phyloP scores from a whole-genome alignment of 2,113 vertebrate genomes.

The Cettia cetti region DNA sequence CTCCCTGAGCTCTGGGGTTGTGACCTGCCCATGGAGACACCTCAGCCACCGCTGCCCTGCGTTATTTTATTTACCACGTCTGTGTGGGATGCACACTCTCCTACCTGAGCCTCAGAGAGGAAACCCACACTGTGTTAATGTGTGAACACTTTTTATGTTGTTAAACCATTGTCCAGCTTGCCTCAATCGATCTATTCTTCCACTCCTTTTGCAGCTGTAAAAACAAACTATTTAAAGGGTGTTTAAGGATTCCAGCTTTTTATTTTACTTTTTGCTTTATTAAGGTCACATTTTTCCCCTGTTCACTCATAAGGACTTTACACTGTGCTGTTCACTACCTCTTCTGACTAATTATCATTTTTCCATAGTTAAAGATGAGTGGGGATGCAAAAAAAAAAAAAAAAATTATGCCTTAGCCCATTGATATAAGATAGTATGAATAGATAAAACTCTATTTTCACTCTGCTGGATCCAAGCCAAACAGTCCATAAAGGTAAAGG shows the following conservation, averaged over 20 bases:
- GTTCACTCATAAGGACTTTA: neutral
- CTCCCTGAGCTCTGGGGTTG: neutral
- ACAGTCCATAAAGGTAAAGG: neutral
- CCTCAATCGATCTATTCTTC: neutral
- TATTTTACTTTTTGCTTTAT: neutral
- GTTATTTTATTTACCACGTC: fast-evolving
- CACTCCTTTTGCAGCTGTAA: neutral
- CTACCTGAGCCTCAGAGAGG: neutral
- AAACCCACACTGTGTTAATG: neutral
- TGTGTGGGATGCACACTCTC: neutral
- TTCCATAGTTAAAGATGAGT: neutral
- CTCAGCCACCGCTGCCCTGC: neutral
- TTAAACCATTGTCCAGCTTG: neutral
- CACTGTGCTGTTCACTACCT: neutral
- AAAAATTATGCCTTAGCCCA: neutral
- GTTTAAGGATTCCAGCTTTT: neutral
- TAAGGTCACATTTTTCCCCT: neutral
- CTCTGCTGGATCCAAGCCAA: neutral
- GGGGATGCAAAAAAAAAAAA: neutral
- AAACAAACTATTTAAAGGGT: neutral
- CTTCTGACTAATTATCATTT: neutral
- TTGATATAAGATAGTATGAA: neutral
- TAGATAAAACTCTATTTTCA: neutral
- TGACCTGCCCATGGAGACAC: neutral
- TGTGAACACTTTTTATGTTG: neutral